phyloP scores from a whole-genome alignment of 2,888 invertebrate species.

The Meghimatium bilineatum region DNA sequence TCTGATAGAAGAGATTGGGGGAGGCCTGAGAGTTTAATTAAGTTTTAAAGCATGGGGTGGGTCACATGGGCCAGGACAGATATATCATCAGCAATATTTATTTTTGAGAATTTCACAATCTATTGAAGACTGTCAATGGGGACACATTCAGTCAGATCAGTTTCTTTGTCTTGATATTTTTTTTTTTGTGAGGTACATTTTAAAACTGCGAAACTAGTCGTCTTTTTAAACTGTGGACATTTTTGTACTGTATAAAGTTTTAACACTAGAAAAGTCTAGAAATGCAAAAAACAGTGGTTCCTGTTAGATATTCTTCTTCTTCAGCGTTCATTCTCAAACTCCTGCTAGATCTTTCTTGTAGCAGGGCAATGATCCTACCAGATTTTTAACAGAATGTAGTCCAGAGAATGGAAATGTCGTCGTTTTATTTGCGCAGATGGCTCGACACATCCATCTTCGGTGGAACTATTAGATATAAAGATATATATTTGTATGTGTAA shows the following conservation, averaged over 20 bases:
- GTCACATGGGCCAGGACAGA: not conserved
- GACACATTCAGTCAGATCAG: no score
- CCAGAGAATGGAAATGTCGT: no score
- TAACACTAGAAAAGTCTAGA: not conserved
- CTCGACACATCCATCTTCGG: no score
- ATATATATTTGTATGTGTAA: no score
- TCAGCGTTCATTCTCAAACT: no score
- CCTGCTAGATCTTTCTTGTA: no score
- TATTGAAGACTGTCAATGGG: not conserved
- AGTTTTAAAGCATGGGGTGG: not conserved
- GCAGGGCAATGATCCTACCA: no score
- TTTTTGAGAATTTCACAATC: not conserved
- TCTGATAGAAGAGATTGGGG: conserved; percentile 35
- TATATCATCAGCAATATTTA: not conserved
- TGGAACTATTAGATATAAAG: no score
- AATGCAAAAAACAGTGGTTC: not conserved
- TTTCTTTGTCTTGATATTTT: no score
- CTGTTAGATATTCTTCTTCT: no score
- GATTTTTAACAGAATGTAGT: no score
- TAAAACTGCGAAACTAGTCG: not conserved
- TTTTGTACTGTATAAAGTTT: not conserved
- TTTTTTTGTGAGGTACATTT: not conserved
- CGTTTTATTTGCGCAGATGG: no score
- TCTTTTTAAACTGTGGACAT: not conserved
- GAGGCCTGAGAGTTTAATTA: conserved; percentile 34